Base-by-base conservation (phyloP, 2,888 invertebrate genomes). In the Netelia inedita region DNA sequence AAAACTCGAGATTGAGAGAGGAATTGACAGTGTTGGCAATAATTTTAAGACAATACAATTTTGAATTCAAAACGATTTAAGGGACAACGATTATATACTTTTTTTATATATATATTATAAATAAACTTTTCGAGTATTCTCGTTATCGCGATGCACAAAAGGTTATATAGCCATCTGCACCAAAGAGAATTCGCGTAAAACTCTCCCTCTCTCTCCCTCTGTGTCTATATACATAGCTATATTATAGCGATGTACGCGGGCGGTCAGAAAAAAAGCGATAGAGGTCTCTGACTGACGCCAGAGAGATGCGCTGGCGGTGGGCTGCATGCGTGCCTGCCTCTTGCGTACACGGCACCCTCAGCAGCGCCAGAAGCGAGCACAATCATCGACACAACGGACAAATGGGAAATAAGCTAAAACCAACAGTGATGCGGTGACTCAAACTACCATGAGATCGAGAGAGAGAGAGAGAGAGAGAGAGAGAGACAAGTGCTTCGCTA, bases 401-500 rank as follows among this genome's bases (percentile, higher is more conserved):
- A 59, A 72, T 43, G 59, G 72, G 59, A 72, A 72, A 72, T 55
- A 19, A 72, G 57, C 23, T 21, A 23, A 1, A 35, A 23, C 19
- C 53, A 21, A 23, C 46, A 46, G 68, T 35, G 53, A 41, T 43
- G 16, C 16, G 41, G 41, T n/a, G 65, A 35, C 43, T 78, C 73
- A 74, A 2, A 23, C 69, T 50, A 69, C 59, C 69, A 69, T 69
- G 78, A 69, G 79, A n/a, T n/a, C n/a, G 78, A 2, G 69, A 46
- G 76, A 83, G 73, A 72, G 86, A 86, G 86, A 83, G 68, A 65
- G 73, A 82, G 76, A 68, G 73, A 72, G 55, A 79, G 65, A 71
- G 79, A 83, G 85, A 71, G 86, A 84, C 85, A 85, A 82, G 88
- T 88, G 89, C 79, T 50, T 72, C 41, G 50, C 79, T 80, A 55